phyloP scores from a whole-genome alignment of 2,113 vertebrate species.

The Cyprinus carpio region DNA sequence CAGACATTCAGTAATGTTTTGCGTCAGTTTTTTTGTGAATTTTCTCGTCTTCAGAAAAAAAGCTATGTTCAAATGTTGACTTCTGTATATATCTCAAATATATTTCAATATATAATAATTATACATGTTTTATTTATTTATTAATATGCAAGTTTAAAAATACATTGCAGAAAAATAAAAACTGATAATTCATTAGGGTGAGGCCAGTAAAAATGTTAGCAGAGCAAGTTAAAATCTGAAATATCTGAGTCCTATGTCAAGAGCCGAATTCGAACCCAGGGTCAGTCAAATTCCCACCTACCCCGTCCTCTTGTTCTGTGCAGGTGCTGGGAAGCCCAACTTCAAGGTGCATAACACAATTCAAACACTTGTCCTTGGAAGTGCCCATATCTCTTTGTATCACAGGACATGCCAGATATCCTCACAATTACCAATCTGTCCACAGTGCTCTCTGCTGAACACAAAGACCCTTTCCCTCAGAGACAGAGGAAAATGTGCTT shows the following conservation, averaged over 20 bases:
- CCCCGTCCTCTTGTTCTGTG: background rate
- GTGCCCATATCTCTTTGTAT: constrained; percentile 3
- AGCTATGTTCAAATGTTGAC: background rate
- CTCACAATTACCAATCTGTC: constrained; percentile 12
- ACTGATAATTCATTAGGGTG: background rate
- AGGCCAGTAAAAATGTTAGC: background rate
- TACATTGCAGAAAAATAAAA: background rate
- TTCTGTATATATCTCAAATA: too few relatives aligned
- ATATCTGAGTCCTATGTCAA: background rate
- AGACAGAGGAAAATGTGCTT: background rate
- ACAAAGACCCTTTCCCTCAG: background rate
- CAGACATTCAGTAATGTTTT: background rate
- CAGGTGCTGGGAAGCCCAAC: background rate
- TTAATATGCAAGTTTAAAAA: background rate
- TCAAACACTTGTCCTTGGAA: background rate
- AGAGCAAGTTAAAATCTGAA: background rate
- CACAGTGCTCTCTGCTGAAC: background rate
- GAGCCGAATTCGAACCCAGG: background rate
- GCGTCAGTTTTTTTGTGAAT: background rate
- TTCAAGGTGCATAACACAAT: background rate
- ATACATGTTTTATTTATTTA: too few relatives aligned
- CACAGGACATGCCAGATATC: background rate
- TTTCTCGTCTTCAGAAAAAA: background rate
- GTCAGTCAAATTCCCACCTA: background rate
- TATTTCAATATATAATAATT: too few relatives aligned